Conservation (phyloP, 2,888 invertebrate genomes). For the Iphiclides podalirius region DNA sequence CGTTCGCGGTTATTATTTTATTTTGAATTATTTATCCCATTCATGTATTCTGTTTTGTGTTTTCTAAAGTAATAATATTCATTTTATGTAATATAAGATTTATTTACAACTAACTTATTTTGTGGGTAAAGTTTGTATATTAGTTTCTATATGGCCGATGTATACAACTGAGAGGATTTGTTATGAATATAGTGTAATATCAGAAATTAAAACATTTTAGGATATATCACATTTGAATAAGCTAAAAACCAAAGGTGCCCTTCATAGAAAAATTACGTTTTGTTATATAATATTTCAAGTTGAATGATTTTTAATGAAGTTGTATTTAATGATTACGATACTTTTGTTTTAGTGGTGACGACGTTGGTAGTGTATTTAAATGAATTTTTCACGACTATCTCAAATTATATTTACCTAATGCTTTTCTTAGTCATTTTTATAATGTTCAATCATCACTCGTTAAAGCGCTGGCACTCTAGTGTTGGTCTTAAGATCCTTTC, state of each 20-base stretch:
- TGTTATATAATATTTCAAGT: conserved; percentile 79
- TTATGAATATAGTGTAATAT: conserved; percentile 71
- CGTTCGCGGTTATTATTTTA: conserved; percentile 63
- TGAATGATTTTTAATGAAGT: conserved; percentile 76
- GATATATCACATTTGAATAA: conserved; percentile 82
- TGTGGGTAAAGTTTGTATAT: conserved; percentile 61
- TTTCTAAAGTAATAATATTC: conserved; percentile 53
- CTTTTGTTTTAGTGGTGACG: conserved; percentile 76
- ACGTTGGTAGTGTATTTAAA: conserved; percentile 70
- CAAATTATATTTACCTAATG: conserved; percentile 79
- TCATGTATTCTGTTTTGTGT: conserved; percentile 57
- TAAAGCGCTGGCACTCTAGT: conserved; percentile 78
- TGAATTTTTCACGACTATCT: conserved; percentile 73
- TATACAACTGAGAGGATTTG: conserved; percentile 71
- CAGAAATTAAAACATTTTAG: conserved; percentile 76
- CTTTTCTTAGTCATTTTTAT: conserved; percentile 75
- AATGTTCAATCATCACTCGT: conserved; percentile 77
- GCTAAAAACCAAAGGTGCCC: conserved; percentile 94
- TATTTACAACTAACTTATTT: conserved; percentile 76
- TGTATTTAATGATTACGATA: conserved; percentile 74
- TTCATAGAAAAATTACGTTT: conserved; percentile 82
- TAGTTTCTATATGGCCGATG: conserved; percentile 70
- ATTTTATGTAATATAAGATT: conserved; percentile 73
- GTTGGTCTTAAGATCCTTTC: conserved; percentile 72
- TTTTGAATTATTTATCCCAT: conserved; percentile 59